Base-by-base conservation (phyloP, 2,888 invertebrate species). In the Dione juno region DNA sequence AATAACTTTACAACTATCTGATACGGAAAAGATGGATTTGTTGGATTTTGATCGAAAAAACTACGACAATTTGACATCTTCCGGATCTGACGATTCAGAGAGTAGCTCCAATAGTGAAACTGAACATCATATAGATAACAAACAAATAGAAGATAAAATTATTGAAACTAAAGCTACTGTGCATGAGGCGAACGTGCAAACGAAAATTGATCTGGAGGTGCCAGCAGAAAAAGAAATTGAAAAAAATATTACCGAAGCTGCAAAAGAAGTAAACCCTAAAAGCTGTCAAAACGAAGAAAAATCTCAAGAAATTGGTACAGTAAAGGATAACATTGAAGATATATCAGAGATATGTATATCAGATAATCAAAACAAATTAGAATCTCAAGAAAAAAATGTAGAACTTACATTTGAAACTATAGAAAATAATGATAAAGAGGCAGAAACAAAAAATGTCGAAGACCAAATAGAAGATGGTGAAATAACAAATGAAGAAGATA, bases 1-100 rank as follows among this genome's bases (percentile, higher is more conserved):
- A 77, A 92, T 93, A 43, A 92, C 87, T 1, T 74, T 93, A 0
- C 89, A 94, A 68, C 72, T 93, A 16, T 94, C 94, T 0, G 92
- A 93, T 79, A 82, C 90, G 1, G 92, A 93, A 72, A 93, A 93
- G 77, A 90, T 93, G 89, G 93, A 93, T 81, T 78, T 93, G 9
- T 75, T 93, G 78, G 86, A 90, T 81, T 81, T 91, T 16, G 89
- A 90, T 50, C 81, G 85, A 28, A 90, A 89, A 67, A 82, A 86
- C 50, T 88, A 81, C 66, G 89, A 88, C 9, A 83, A 78, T 54
- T 81, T 84, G 9, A 78, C 81, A 0, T 86, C 82, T 65, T 78
- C 78, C 54, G 65, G 58, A 54, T 77, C 79, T 14, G 79, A 82
- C 66, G 82, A 84, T 73, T 82, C 84, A n/a, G 82, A 80, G 28